Evolutionary conservation across 2,888 invertebrate species (phyloP).

Genomic region (Labia minor): DNA sequence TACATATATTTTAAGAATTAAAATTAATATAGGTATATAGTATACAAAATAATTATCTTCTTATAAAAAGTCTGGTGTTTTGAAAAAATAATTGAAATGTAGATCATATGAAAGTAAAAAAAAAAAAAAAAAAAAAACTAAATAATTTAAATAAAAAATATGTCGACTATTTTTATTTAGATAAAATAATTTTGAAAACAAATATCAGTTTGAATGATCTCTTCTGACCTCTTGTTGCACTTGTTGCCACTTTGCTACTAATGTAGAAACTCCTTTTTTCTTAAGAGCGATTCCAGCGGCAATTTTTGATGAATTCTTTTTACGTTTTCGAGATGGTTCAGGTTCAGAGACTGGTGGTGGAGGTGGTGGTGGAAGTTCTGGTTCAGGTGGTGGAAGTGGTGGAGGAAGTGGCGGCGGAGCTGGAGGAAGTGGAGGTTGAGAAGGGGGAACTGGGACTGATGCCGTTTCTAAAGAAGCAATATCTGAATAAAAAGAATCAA

Average conservation of each 20-base stretch:
- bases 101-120: too few relatives aligned
- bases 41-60: too few relatives aligned
- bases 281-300: conserved; percentile 50
- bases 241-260: conserved; percentile 63
- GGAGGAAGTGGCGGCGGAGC: conserved; percentile 19
- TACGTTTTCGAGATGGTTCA: conserved; percentile 30
- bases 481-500: conserved; percentile 51
- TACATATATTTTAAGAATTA: too few relatives aligned
- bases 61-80: too few relatives aligned
- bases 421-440: conserved; percentile 19
- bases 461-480: conserved; percentile 43
- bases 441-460: not conserved
- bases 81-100: too few relatives aligned
- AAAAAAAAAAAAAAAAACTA: not conserved
- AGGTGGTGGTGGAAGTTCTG: conserved; percentile 29
- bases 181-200: not conserved
- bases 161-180: not conserved
- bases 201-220: conserved; percentile 18
- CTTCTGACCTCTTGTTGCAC: conserved; percentile 43
- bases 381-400: conserved; percentile 22
- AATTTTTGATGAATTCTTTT: conserved; percentile 38
- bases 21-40: too few relatives aligned
- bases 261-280: conserved; percentile 55
- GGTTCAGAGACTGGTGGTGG: conserved; percentile 25
- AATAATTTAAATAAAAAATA: not conserved